Conservation (phyloP, 2,888 invertebrate species). For the Ornithoptera alexandrae region DNA sequence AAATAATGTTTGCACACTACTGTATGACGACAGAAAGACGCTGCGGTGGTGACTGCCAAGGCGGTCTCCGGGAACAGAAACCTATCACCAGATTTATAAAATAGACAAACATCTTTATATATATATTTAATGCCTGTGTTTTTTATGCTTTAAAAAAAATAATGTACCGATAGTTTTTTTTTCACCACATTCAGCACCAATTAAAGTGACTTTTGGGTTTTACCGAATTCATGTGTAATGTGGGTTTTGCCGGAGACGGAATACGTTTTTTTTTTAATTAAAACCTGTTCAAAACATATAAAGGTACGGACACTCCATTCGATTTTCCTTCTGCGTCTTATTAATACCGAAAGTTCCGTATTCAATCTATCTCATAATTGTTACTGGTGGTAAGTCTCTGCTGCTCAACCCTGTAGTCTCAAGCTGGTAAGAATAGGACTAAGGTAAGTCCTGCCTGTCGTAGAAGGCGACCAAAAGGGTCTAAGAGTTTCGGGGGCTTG, state of each 20-base stretch:
- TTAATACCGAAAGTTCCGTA: background rate
- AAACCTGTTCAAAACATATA: constrained; percentile 21
- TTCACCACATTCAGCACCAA: constrained; percentile 1
- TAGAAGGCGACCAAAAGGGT: too few relatives aligned
- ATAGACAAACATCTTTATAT: background rate
- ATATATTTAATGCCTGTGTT: background rate
- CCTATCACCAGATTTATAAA: too few relatives aligned
- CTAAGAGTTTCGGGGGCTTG: too few relatives aligned
- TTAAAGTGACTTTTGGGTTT: constrained; percentile 14
- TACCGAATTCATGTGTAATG: constrained; percentile 13
- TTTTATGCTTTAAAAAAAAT: background rate
- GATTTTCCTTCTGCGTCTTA: constrained; percentile 7
- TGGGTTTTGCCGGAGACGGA: constrained; percentile 18
- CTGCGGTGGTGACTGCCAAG: too few relatives aligned
- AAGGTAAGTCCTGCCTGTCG: too few relatives aligned
- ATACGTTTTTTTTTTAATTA: constrained; percentile 7
- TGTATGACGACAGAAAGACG: too few relatives aligned
- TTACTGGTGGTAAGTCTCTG: too few relatives aligned
- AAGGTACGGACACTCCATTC: constrained; percentile 2
- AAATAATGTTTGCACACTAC: too few relatives aligned
- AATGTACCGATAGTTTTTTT: background rate
- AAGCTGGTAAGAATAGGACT: too few relatives aligned
- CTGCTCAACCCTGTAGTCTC: too few relatives aligned
- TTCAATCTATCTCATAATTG: too few relatives aligned
- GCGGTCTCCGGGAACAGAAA: too few relatives aligned